These are phyloP conservation scores for Coendou prehensilis DNA, from an alignment of 2,797 vertebrate species.

Conservation along the genomic window DNA sequence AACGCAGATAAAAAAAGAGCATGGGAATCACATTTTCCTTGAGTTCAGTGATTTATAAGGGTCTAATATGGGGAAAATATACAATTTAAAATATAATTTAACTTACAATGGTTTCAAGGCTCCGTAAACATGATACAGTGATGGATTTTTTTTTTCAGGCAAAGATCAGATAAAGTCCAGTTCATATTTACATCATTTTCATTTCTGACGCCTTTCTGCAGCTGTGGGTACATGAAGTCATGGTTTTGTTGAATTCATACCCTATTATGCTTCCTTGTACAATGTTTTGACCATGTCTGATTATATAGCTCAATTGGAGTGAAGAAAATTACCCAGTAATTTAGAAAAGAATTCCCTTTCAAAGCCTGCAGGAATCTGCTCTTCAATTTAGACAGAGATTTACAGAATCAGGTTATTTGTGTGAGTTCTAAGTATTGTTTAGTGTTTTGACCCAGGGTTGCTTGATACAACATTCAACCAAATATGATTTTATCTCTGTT, in stretches of 20 bases:
- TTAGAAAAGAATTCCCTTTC: constrained; percentile 84
- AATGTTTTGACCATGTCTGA: constrained; percentile 85
- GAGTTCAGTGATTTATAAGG: background rate
- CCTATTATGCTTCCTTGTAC: constrained; percentile 80
- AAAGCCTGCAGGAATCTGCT: constrained; percentile 81
- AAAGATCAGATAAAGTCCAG: constrained; percentile 28
- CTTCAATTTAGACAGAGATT: constrained; percentile 85
- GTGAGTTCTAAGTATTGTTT: constrained; percentile 82
- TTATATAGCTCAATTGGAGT: constrained; percentile 83
- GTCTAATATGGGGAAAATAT: constrained; percentile 15
- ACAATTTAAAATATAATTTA: constrained; percentile 37
- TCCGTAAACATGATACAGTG: background rate
- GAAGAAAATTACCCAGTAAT: constrained; percentile 86
- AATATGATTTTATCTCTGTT: constrained; percentile 81
- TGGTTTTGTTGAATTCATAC: constrained; percentile 81
- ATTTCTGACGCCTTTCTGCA: constrained; percentile 68
- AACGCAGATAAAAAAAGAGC: background rate
- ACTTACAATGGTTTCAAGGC: constrained; percentile 6
- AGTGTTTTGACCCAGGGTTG: constrained; percentile 83
- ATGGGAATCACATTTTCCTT: background rate
- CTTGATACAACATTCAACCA: constrained; percentile 82
- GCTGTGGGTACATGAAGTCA: constrained; percentile 51
- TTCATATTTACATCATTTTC: constrained; percentile 72
- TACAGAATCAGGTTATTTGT: constrained; percentile 83
- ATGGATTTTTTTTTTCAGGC: background rate